Evolutionary conservation across 2,797 vertebrate species (phyloP).

Genomic region (Spatula clypeata): DNA sequence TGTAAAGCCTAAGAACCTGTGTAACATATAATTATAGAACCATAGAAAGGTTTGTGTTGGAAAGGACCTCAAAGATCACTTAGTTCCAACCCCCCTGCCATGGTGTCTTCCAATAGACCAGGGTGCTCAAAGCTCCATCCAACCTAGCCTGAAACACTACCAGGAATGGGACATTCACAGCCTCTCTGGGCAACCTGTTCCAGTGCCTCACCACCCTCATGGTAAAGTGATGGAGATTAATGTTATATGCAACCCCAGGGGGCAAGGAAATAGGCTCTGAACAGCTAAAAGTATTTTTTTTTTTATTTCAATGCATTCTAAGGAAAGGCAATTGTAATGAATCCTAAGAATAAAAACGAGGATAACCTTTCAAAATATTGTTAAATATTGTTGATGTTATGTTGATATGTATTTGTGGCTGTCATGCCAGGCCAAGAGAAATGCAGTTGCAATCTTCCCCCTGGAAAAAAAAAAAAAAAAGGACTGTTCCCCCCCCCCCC

Average conservation of each 20-base stretch:
- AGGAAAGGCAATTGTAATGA: background rate
- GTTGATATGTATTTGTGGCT: background rate
- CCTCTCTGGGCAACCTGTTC: too few relatives aligned
- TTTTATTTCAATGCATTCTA: background rate
- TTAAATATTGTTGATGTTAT: background rate
- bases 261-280: background rate
- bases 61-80: too few relatives aligned
- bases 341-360: background rate
- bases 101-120: too few relatives aligned
- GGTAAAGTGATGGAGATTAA: background rate
- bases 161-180: too few relatives aligned
- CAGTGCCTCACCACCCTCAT: too few relatives aligned
- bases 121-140: too few relatives aligned
- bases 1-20: background rate
- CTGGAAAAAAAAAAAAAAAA: background rate
- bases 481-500: too few relatives aligned
- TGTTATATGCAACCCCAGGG: background rate
- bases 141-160: too few relatives aligned
- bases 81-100: too few relatives aligned
- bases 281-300: background rate
- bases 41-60: too few relatives aligned
- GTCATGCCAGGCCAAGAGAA: background rate
- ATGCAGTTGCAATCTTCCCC: background rate
- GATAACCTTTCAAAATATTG: background rate
- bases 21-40: background rate